Conservation (phyloP, 1,140 invertebrate genomes). For the Phymastichus coffea region DNA sequence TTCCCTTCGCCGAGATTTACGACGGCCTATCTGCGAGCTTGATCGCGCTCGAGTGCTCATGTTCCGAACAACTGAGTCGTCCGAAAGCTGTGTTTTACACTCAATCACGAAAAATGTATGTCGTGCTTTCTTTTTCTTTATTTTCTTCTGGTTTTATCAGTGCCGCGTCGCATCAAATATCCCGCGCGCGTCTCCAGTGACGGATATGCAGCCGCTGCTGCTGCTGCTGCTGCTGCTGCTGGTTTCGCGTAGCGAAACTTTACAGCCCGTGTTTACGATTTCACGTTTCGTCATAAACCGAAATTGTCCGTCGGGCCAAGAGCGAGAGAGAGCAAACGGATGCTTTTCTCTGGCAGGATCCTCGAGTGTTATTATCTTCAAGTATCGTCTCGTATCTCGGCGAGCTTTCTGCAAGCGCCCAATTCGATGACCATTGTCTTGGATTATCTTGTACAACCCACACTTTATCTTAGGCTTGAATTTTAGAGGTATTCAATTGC, state of each 20-base stretch:
- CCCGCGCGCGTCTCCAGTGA: no score
- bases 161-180: no score
- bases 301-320: constrained; percentile 37
- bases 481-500: no score
- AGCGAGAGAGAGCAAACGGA: constrained; percentile 26
- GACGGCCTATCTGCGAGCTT: neutral
- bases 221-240: no score
- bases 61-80: no score
- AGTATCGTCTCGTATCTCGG: constrained; percentile 6
- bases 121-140: no score
- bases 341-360: no score
- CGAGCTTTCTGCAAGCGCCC: neutral
- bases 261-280: constrained; percentile 44
- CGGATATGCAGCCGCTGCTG: constrained; percentile 32
- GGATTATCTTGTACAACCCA: no score
- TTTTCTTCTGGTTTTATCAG: no score
- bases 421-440: constrained; percentile 18
- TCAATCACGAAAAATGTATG: no score
- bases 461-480: no score
- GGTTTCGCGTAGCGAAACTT: constrained; percentile 32
- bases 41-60: neutral
- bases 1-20: neutral
- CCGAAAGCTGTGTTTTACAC: no score
- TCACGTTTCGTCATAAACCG: constrained; percentile 43
- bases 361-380: constrained; percentile 11